Conservation (phyloP, 2,888 invertebrate species). For the Ectemnius continuus region DNA sequence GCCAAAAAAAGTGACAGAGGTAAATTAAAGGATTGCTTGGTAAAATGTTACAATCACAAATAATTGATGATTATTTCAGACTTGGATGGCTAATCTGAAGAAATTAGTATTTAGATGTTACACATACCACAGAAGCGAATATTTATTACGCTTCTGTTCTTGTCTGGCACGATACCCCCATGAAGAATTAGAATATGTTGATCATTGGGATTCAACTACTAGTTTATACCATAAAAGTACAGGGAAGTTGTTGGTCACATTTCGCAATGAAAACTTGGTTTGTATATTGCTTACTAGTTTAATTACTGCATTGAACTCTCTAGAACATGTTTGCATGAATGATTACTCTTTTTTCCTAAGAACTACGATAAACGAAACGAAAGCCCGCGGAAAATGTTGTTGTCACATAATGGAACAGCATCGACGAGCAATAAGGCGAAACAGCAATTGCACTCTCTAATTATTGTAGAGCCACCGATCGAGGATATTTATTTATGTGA, state of each 20-base stretch:
- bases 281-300: slow-evolving; percentile 59
- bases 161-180: slow-evolving; percentile 84
- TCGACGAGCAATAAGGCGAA: slow-evolving; percentile 59
- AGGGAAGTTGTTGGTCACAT: slow-evolving; percentile 85
- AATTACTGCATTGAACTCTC: background rate
- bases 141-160: slow-evolving; percentile 85
- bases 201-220: slow-evolving; percentile 86
- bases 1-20: slow-evolving; percentile 79
- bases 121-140: slow-evolving; percentile 85
- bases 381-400: slow-evolving; percentile 77
- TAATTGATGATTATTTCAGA: slow-evolving; percentile 64
- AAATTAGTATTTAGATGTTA: slow-evolving; percentile 85
- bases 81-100: slow-evolving; percentile 83
- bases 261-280: slow-evolving; percentile 87
- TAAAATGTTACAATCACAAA: too few relatives aligned
- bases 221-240: slow-evolving; percentile 84
- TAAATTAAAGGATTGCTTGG: slow-evolving; percentile 44
- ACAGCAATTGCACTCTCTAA: slow-evolving; percentile 76
- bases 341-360: slow-evolving; percentile 55
- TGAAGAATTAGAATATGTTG: slow-evolving; percentile 83
- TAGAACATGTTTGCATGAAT: background rate
- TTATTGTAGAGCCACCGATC: slow-evolving; percentile 80
- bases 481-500: slow-evolving; percentile 87
- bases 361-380: slow-evolving; percentile 74
- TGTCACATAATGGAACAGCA: slow-evolving; percentile 71